A percentile compares a stretch with the other conserved stretches of the same genome.
Evolutionary conservation across 2,113 vertebrate species (phyloP).

Genomic region (Sylvia atricapilla): DNA sequence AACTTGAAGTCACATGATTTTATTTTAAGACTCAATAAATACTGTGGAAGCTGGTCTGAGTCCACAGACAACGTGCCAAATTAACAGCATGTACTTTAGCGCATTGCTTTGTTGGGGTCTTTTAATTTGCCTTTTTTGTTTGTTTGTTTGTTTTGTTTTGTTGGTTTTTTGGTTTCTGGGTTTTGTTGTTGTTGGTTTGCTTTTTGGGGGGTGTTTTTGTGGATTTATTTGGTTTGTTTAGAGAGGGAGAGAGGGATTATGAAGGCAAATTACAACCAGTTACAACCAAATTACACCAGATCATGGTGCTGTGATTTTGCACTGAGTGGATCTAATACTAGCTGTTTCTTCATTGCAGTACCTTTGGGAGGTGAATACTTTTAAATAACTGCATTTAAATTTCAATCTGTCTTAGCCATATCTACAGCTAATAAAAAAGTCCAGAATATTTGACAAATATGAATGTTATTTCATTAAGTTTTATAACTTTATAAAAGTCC

Average conservation of each 20-base stretch:
- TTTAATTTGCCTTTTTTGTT: neutral
- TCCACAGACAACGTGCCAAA: neutral
- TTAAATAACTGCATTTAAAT: neutral
- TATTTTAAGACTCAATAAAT: neutral
- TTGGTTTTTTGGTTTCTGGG: too few species aligned
- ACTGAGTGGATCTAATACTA: neutral
- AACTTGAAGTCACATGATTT: neutral
- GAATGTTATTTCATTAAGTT: neutral
- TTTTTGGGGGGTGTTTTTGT: neutral
- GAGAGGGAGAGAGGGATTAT: accelerated
- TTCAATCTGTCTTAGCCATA: neutral
- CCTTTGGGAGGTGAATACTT: neutral
- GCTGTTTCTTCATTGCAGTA: neutral
- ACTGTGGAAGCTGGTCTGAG: neutral
- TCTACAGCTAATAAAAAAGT: neutral
- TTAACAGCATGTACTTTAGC: accelerated
- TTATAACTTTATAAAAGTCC: neutral
- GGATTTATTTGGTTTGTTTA: neutral
- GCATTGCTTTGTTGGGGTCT: accelerated
- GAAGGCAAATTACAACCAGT: neutral
- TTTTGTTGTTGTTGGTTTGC: too few species aligned
- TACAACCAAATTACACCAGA: neutral
- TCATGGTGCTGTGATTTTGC: neutral
- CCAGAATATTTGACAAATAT: neutral
- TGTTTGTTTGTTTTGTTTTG: neutral